phyloP scores from a whole-genome alignment of 2,888 invertebrate genomes.

The Lagria hirta region DNA sequence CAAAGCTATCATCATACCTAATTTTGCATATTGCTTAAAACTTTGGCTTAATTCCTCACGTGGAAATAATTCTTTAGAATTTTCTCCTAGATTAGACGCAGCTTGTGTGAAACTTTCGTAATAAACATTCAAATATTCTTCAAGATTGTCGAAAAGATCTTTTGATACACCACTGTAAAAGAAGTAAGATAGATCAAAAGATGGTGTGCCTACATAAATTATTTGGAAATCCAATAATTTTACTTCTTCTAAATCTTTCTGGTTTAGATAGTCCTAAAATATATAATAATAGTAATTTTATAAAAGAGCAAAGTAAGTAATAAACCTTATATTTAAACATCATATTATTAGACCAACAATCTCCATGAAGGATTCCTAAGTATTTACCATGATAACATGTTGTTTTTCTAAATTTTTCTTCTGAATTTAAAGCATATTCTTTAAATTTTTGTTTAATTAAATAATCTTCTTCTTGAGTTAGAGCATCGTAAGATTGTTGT shows the following conservation, averaged over 20 bases:
- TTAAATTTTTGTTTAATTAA: no score
- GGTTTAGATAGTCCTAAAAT: slow-evolving; percentile 8
- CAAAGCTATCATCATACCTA: slow-evolving; percentile 32
- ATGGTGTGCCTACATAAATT: slow-evolving; percentile 20
- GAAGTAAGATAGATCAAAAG: slow-evolving; percentile 37
- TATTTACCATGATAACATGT: no score
- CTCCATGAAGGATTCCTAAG: slow-evolving; percentile 39
- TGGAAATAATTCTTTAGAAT: slow-evolving; percentile 35
- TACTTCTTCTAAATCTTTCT: no score
- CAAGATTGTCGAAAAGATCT: slow-evolving; percentile 33
- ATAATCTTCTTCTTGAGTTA: no score
- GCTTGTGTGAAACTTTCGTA: slow-evolving; percentile 34
- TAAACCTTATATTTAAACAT: slow-evolving; percentile 40
- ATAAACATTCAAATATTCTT: slow-evolving; percentile 38
- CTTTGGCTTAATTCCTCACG: slow-evolving; percentile 21
- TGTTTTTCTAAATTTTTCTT: no score
- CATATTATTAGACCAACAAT: slow-evolving; percentile 41
- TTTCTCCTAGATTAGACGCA: slow-evolving; percentile 30
- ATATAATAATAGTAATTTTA: neutral
- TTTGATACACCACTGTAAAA: slow-evolving; percentile 36
- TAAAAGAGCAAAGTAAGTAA: slow-evolving; percentile 1
- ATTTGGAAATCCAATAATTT: slow-evolving; percentile 30
- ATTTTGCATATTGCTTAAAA: slow-evolving; percentile 27
- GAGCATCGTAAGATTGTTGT: no score
- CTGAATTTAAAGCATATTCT: no score